These are phyloP conservation scores for Caranx melampygus DNA, from an alignment of 2,113 vertebrate genomes.

Conservation along the genomic window DNA sequence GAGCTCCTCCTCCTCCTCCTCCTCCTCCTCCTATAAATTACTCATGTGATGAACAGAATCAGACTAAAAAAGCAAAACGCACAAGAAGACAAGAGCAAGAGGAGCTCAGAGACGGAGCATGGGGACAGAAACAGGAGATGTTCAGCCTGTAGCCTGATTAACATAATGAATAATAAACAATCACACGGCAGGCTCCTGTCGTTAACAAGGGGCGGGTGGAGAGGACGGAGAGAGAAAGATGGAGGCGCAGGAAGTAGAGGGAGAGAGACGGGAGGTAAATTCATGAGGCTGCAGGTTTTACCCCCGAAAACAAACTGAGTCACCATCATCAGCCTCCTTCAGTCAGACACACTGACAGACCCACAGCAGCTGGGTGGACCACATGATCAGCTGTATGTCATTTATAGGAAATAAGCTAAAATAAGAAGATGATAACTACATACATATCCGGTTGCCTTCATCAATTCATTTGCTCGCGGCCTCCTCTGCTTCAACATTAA, in stretches of 20 bases:
- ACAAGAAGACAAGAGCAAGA: conserved; percentile 6
- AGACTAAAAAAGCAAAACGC: background rate
- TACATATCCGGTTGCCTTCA: background rate
- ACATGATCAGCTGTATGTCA: background rate
- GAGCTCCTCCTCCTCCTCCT: background rate
- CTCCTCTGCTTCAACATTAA: background rate
- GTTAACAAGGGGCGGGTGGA: background rate
- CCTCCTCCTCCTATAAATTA: background rate
- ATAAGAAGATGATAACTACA: background rate
- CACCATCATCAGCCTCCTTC: background rate
- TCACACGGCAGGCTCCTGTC: background rate
- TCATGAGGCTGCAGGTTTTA: conserved; percentile 12
- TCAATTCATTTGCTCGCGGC: background rate
- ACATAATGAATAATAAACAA: conserved; percentile 48
- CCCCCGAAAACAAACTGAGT: conserved; percentile 17
- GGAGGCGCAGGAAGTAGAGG: background rate
- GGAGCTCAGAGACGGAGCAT: background rate
- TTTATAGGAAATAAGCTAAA: background rate
- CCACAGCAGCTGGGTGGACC: too few species aligned
- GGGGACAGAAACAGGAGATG: conserved; percentile 10
- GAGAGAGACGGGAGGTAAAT: too few species aligned
- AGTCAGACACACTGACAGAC: background rate
- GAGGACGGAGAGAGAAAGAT: background rate
- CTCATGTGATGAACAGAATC: background rate
- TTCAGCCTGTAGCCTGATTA: conserved; percentile 30